Evolutionary conservation across 2,888 invertebrate species (phyloP).

Genomic region (Troglohyphantes excavatus): DNA sequence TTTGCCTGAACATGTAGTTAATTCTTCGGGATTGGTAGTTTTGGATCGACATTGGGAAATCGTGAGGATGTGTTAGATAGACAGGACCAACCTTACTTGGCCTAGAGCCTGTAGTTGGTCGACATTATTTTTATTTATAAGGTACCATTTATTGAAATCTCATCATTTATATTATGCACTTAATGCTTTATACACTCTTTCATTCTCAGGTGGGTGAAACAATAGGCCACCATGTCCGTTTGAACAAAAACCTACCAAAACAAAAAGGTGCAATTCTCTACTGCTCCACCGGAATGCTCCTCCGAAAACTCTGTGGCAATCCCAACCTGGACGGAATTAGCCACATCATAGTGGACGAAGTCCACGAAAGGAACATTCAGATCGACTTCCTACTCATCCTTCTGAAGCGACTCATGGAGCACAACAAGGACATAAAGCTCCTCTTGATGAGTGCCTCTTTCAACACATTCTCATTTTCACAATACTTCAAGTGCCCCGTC

Average conservation of each 20-base stretch:
- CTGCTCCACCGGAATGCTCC: slow-evolving; percentile 94
- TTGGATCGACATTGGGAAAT: not conserved
- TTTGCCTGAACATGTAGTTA: too few relatives aligned
- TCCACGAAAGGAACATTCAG: slow-evolving; percentile 92
- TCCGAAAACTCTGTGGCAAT: slow-evolving; percentile 91
- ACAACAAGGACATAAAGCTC: slow-evolving; percentile 94
- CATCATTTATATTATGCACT: not conserved
- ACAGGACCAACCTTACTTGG: too few relatives aligned
- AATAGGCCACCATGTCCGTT: slow-evolving; percentile 92
- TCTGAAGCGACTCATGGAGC: slow-evolving; percentile 95
- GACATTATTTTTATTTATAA: not conserved
- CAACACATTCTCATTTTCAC: slow-evolving; percentile 94
- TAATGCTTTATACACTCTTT: slow-evolving; percentile 9
- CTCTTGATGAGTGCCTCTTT: slow-evolving; percentile 99
- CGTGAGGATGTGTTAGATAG: too few relatives aligned
- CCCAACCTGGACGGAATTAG: slow-evolving; percentile 96
- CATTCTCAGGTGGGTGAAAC: slow-evolving; percentile 88
- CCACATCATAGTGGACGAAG: slow-evolving; percentile 99
- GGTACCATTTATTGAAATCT: not conserved
- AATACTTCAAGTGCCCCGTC: slow-evolving; percentile 96
- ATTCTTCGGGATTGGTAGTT: too few relatives aligned
- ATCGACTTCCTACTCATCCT: slow-evolving; percentile 97
- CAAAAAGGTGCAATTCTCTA: slow-evolving; percentile 97
- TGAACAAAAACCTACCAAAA: slow-evolving; percentile 94
- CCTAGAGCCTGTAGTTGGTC: too few relatives aligned